Evolutionary conservation across 2,113 vertebrate genomes (phyloP).

Genomic region (Ciconia boyciana): DNA sequence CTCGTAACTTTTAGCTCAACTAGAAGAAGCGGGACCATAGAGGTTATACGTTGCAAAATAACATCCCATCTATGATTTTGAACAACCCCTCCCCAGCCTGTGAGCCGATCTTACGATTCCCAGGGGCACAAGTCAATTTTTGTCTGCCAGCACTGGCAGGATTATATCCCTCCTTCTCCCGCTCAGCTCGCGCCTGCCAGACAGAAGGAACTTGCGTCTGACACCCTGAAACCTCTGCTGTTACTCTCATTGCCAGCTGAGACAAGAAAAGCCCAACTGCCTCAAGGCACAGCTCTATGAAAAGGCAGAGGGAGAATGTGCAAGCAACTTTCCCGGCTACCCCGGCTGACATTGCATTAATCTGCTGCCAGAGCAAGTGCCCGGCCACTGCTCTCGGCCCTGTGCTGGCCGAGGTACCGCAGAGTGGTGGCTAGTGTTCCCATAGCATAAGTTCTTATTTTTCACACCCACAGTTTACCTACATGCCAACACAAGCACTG

Average conservation of each 20-base stretch:
- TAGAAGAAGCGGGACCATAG: background rate
- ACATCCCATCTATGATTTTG: background rate
- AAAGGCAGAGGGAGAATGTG: background rate
- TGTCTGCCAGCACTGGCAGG: background rate
- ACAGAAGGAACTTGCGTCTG: background rate
- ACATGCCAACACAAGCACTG: background rate
- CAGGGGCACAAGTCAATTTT: background rate
- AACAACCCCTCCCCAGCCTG: background rate
- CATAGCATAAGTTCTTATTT: background rate
- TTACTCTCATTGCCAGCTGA: background rate
- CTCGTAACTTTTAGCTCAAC: background rate
- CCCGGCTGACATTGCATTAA: accelerated
- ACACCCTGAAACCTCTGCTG: background rate
- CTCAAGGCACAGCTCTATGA: background rate
- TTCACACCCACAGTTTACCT: background rate
- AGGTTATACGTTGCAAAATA: background rate
- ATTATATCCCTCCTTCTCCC: background rate
- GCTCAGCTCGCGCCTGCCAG: background rate
- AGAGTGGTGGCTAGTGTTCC: accelerated
- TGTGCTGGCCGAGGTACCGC: accelerated
- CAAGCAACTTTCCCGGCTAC: background rate
- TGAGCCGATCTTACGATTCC: accelerated
- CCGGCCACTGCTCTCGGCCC: background rate
- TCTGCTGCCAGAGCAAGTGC: background rate
- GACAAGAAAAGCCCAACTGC: background rate